Conservation (phyloP, 2,113 vertebrate genomes). For the Pseudolaguvia tuberculata region DNA sequence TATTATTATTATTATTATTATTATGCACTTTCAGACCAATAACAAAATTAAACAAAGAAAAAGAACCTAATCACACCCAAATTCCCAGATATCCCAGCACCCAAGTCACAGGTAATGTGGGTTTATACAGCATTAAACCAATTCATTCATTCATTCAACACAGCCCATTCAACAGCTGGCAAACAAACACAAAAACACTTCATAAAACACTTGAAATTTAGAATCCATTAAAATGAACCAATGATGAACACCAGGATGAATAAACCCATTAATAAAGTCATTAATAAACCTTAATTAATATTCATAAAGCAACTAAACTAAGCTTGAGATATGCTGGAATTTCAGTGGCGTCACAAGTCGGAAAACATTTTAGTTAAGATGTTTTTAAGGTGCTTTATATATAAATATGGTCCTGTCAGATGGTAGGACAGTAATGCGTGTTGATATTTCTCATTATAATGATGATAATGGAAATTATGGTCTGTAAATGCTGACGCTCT, state of each 20-base stretch:
- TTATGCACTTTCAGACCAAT: not conserved
- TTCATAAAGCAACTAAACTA: not conserved
- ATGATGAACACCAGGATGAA: not conserved
- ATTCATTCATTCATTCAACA: not conserved
- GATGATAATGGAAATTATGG: not conserved
- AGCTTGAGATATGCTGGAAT: not conserved
- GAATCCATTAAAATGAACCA: constrained; percentile 5
- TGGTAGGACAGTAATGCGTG: too few species aligned
- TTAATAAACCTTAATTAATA: too few species aligned
- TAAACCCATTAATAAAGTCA: too few species aligned
- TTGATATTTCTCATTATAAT: not conserved
- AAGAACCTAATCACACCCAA: constrained; percentile 1
- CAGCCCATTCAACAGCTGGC: not conserved
- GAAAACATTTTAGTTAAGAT: too few species aligned
- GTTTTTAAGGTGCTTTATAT: too few species aligned
- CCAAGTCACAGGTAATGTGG: not conserved
- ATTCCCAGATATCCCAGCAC: not conserved
- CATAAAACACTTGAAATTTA: not conserved
- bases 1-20: too few species aligned
- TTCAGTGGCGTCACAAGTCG: too few species aligned
- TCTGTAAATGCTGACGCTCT: not conserved
- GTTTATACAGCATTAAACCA: not conserved
- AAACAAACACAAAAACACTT: not conserved
- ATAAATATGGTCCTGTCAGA: too few species aligned
- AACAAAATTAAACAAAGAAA: not conserved